phyloP scores from a whole-genome alignment of 2,888 invertebrate genomes.

The Podabrus alpinus region DNA sequence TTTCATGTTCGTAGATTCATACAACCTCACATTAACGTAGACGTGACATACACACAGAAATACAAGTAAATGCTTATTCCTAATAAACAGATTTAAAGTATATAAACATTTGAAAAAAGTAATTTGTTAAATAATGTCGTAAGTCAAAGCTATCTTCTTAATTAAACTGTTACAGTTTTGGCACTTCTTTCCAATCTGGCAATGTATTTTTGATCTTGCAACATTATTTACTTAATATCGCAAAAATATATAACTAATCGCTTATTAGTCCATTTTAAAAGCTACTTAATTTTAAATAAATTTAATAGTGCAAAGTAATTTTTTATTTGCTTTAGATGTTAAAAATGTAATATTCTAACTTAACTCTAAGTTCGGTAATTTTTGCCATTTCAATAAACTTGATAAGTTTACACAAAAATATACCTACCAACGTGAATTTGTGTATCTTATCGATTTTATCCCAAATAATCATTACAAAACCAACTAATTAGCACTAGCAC shows the following conservation, averaged over 20 bases:
- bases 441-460: slow-evolving; percentile 2
- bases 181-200: slow-evolving; percentile 28
- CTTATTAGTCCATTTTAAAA: neutral
- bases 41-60: slow-evolving; percentile 56
- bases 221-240: slow-evolving; percentile 4
- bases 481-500: slow-evolving; percentile 13
- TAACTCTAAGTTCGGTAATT: slow-evolving; percentile 33
- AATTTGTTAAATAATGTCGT: slow-evolving; percentile 8
- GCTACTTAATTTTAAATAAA: neutral
- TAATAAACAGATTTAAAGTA: slow-evolving; percentile 18
- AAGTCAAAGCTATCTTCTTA: neutral
- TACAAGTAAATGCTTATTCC: slow-evolving; percentile 52
- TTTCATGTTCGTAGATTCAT: slow-evolving; percentile 54
- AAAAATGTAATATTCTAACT: slow-evolving; percentile 26
- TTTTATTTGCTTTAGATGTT: neutral
- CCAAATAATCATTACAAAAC: slow-evolving; percentile 13
- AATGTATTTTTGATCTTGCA: slow-evolving; percentile 4
- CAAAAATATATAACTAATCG: neutral
- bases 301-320: neutral
- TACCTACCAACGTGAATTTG: neutral
- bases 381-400: slow-evolving; percentile 19
- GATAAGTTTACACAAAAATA: slow-evolving; percentile 24
- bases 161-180: slow-evolving; percentile 24
- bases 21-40: slow-evolving; percentile 55
- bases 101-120: slow-evolving; percentile 6